Conservation (phyloP, 2,888 invertebrate genomes). For the Platerodrilus igneus region DNA sequence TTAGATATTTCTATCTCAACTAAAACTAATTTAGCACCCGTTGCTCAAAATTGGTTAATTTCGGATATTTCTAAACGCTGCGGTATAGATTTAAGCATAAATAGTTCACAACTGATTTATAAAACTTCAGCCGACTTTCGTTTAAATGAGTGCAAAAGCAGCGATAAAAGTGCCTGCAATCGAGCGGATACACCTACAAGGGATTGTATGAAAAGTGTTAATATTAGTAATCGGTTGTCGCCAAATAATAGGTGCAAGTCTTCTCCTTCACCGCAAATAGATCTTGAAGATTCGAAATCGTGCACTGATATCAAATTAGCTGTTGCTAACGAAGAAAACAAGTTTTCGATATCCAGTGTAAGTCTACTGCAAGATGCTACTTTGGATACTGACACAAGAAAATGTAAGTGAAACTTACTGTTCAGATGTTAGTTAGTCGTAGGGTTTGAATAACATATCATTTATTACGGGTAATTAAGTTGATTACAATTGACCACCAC, state of each 20-base stretch:
- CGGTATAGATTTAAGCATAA: constrained; percentile 41
- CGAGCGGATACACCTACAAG: constrained; percentile 6
- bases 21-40: constrained; percentile 25
- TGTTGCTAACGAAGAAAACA: constrained; percentile 35
- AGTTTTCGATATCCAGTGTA: constrained; percentile 12
- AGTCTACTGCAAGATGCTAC: constrained; percentile 26
- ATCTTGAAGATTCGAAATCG: constrained; percentile 43
- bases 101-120: constrained; percentile 26
- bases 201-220: background rate
- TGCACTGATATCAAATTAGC: constrained; percentile 38
- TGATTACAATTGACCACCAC: too few relatives aligned
- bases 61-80: constrained; percentile 40
- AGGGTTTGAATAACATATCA: too few relatives aligned
- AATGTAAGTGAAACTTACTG: constrained; percentile 32
- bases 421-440: too few relatives aligned
- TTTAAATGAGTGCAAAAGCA: constrained; percentile 2
- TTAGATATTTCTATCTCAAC: constrained; percentile 19
- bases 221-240: constrained; percentile 21
- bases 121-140: constrained; percentile 13
- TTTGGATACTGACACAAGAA: constrained; percentile 23
- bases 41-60: constrained; percentile 47
- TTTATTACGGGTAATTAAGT: too few relatives aligned
- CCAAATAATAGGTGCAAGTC: constrained; percentile 36
- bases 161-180: constrained; percentile 6
- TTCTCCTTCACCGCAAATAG: constrained; percentile 40